phyloP scores from a whole-genome alignment of 2,113 vertebrate genomes.

The Phrynocephalus versicolor region DNA sequence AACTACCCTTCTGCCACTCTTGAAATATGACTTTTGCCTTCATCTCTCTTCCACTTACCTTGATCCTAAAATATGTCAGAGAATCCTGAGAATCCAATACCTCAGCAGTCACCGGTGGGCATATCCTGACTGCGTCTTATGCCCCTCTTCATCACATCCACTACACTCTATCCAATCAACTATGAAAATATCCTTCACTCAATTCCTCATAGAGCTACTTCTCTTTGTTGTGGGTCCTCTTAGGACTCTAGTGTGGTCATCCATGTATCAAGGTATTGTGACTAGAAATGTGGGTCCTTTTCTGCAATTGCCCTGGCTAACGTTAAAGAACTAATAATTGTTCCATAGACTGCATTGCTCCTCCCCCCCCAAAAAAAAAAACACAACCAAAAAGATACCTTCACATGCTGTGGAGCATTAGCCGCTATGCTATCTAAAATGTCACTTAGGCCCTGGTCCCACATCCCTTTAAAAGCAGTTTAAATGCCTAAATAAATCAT shows the following conservation, averaged over 20 bases:
- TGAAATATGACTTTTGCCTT: background rate
- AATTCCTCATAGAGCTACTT: background rate
- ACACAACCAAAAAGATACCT: background rate
- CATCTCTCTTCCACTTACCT: background rate
- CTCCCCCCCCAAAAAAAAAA: too few species aligned
- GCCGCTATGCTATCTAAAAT: background rate
- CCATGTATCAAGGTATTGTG: too few species aligned
- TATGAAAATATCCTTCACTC: background rate
- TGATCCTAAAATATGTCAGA: background rate
- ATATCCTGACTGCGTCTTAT: background rate
- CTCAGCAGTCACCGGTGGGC: background rate
- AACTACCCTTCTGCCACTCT: background rate
- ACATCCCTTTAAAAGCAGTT: too few species aligned
- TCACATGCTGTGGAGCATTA: background rate
- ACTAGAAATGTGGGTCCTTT: background rate
- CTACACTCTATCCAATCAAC: background rate
- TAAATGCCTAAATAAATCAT: too few species aligned
- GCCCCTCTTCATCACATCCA: background rate
- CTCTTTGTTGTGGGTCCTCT: background rate
- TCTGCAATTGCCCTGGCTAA: background rate
- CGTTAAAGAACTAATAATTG: background rate
- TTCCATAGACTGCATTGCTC: background rate
- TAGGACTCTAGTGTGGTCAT: background rate
- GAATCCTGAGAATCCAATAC: background rate
- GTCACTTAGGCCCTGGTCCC: too few species aligned